Conservation (phyloP, 2,113 vertebrate genomes). For the Prionailurus bengalensis region DNA sequence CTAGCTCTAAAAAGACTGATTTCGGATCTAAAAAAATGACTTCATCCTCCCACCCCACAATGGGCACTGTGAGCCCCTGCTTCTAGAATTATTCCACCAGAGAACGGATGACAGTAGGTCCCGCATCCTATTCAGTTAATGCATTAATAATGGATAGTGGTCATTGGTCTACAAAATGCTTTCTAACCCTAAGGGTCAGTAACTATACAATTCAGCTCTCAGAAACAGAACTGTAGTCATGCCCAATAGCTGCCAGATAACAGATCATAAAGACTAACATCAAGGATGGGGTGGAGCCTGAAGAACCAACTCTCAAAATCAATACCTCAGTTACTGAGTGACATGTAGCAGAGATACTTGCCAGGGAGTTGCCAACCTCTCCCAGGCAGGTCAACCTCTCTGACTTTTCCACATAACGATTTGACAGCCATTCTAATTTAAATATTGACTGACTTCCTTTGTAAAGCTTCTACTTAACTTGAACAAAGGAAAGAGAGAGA, state of each 20-base stretch:
- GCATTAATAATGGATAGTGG: background rate
- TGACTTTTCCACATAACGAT: background rate
- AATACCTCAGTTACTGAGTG: background rate
- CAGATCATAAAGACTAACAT: slow-evolving; percentile 32
- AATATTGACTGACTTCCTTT: background rate
- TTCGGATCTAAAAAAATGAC: background rate
- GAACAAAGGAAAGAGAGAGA: background rate
- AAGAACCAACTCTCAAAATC: background rate
- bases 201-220: slow-evolving; percentile 33
- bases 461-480: background rate
- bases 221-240: background rate
- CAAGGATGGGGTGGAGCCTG: background rate
- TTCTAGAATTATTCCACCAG: background rate
- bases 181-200: background rate
- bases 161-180: background rate
- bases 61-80: background rate
- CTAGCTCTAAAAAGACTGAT: background rate
- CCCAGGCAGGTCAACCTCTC: background rate
- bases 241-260: background rate
- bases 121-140: background rate
- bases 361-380: background rate
- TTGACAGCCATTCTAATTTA: background rate
- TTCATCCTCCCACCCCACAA: background rate
- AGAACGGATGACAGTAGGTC: background rate
- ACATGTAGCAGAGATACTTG: background rate